Percentiles rank a stretch among this genome's conserved stretches.
phyloP scores from a whole-genome alignment of 92 coral and sea anemone species.

The Epizoanthus fatuus region DNA sequence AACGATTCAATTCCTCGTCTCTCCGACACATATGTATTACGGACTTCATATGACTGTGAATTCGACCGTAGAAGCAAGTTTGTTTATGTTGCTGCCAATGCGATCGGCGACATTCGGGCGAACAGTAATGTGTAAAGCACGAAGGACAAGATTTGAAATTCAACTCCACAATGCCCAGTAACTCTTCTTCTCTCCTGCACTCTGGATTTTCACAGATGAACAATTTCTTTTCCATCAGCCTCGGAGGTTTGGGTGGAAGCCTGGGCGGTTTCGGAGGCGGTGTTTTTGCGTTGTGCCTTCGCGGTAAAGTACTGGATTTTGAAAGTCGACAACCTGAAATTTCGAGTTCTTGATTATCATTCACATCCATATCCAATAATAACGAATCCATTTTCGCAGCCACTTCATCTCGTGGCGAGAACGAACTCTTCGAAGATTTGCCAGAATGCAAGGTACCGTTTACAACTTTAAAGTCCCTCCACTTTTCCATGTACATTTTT shows the following conservation, averaged over 20 bases:
- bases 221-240: slow-evolving; percentile 93
- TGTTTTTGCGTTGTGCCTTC: slow-evolving; percentile 78
- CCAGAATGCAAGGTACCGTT: slow-evolving; percentile 54
- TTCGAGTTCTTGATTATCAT: slow-evolving; percentile 62
- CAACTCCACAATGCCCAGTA: slow-evolving; percentile 93
- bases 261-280: slow-evolving; percentile 93
- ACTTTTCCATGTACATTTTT: slow-evolving; percentile 34
- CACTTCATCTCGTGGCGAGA: slow-evolving; percentile 43
- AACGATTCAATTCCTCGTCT: slow-evolving; percentile 62
- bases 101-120: slow-evolving; percentile 84
- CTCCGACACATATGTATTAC: slow-evolving; percentile 79
- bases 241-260: slow-evolving; percentile 97
- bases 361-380: slow-evolving; percentile 76
- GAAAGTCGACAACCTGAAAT: slow-evolving; percentile 44
- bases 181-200: slow-evolving; percentile 92
- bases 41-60: slow-evolving; percentile 89
- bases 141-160: slow-evolving; percentile 96
- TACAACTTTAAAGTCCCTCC: slow-evolving; percentile 24
- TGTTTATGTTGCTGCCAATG: slow-evolving; percentile 93
- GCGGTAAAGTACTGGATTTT: slow-evolving; percentile 84
- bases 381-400: slow-evolving; percentile 63
- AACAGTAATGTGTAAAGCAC: slow-evolving; percentile 98
- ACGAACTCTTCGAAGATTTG: slow-evolving; percentile 50
- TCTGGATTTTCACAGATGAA: slow-evolving; percentile 93
- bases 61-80: slow-evolving; percentile 92